Percentiles rank a stretch among this genome's conserved stretches.
Evolutionary conservation across 2,797 vertebrate genomes (phyloP).

Genomic region (Mustela erminea): DNA sequence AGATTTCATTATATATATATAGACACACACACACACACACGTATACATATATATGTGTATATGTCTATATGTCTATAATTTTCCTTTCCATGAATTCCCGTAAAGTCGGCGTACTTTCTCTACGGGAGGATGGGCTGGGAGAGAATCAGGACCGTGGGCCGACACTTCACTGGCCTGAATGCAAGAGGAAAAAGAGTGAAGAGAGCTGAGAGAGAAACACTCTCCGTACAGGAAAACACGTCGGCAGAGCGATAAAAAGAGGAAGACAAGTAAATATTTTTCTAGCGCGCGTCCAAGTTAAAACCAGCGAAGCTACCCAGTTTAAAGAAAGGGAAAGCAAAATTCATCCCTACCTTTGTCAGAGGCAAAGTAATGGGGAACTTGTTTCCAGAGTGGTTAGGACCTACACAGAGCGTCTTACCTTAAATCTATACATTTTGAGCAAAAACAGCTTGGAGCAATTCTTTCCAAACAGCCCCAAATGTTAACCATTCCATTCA

Average conservation of each 20-base stretch:
- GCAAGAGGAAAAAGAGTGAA: not conserved
- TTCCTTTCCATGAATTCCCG: not conserved
- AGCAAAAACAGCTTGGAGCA: slow-evolving; percentile 93
- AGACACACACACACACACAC: not conserved
- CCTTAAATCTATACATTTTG: slow-evolving; percentile 91
- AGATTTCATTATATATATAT: not conserved
- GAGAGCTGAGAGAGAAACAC: not conserved
- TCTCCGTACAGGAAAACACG: not conserved
- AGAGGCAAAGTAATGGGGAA: slow-evolving; percentile 85
- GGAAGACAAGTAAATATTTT: slow-evolving; percentile 70
- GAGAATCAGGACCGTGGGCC: not conserved
- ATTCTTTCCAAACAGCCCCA: slow-evolving; percentile 91
- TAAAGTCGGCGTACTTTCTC: not conserved
- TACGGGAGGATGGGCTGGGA: not conserved
- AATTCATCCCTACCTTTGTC: slow-evolving; percentile 88
- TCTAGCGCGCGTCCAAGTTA: slow-evolving; percentile 58
- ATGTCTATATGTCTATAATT: not conserved
- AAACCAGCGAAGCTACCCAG: slow-evolving; percentile 73
- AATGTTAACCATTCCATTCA: slow-evolving; percentile 90
- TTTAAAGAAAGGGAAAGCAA: slow-evolving; percentile 81
- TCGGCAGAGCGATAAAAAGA: slow-evolving; percentile 74
- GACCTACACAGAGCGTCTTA: slow-evolving; percentile 87
- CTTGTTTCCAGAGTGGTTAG: slow-evolving; percentile 85
- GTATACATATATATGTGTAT: no score
- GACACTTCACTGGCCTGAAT: not conserved